These are phyloP conservation scores for Itoplectis maculator DNA, from an alignment of 2,888 invertebrate genomes.

Conservation along the genomic window DNA sequence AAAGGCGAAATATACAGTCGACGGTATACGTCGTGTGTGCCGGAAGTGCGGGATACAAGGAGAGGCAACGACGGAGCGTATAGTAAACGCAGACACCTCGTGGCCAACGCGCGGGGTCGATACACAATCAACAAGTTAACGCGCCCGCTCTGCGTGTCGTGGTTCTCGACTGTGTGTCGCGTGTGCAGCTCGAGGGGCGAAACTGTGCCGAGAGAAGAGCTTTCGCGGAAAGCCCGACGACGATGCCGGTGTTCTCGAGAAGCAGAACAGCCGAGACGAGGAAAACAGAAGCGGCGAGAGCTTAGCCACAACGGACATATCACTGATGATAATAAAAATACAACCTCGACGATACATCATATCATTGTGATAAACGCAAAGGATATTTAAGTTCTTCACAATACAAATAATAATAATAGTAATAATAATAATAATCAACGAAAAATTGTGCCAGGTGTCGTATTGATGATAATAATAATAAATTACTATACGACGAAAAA, in stretches of 20 bases:
- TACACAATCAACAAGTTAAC: neutral
- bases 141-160: neutral
- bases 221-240: neutral
- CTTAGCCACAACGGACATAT: too few relatives aligned
- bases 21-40: too few relatives aligned
- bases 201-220: neutral
- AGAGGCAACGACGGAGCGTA: neutral
- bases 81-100: neutral
- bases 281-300: neutral
- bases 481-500: slow-evolving; percentile 1
- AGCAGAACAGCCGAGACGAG: neutral
- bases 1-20: neutral
- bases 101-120: neutral
- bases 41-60: neutral
- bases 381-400: slow-evolving; percentile 36
- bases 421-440: slow-evolving; percentile 10
- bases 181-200: too few relatives aligned
- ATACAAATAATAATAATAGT: slow-evolving; percentile 1
- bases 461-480: neutral
- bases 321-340: too few relatives aligned
- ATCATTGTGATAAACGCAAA: slow-evolving; percentile 45
- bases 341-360: neutral
- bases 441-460: slow-evolving; percentile 39
- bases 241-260: neutral
- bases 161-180: too few relatives aligned